Evolutionary conservation across 2,888 invertebrate species (phyloP).

Genomic region (Drosophila mimica): DNA sequence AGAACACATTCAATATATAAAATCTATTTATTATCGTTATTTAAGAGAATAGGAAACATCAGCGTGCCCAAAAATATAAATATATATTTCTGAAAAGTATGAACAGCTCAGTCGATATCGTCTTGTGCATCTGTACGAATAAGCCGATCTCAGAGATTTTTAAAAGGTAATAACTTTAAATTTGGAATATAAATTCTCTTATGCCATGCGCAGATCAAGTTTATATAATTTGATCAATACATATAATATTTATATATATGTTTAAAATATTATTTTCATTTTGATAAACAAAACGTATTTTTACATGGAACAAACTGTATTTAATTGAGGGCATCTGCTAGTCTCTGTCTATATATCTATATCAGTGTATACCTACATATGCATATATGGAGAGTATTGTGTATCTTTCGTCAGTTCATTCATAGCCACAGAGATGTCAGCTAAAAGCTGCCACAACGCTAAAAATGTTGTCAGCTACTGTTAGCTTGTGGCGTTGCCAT

Average conservation of each 20-base stretch:
- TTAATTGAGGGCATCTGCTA: background rate
- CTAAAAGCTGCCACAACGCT: slow-evolving; percentile 34
- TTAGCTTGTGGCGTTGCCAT: slow-evolving; percentile 27
- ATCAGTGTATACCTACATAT: background rate
- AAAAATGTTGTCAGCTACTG: slow-evolving; percentile 79
- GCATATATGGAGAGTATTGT: background rate
- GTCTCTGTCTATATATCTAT: background rate
- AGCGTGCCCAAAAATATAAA: background rate
- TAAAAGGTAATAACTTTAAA: background rate
- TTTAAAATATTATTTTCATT: too few species aligned
- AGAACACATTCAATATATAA: background rate
- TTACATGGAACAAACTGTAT: background rate
- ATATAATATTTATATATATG: too few species aligned
- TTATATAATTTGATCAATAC: too few species aligned
- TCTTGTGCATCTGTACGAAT: background rate
- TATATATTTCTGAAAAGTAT: background rate
- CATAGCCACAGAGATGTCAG: background rate
- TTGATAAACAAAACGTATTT: background rate
- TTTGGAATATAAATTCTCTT: background rate
- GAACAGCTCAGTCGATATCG: background rate
- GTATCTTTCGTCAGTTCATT: background rate
- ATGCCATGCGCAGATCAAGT: too few species aligned
- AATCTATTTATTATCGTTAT: background rate
- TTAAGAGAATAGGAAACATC: background rate
- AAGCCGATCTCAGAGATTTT: background rate